Evolutionary conservation across 2,888 invertebrate genomes (phyloP).

Genomic region (Chrysolina americana): DNA sequence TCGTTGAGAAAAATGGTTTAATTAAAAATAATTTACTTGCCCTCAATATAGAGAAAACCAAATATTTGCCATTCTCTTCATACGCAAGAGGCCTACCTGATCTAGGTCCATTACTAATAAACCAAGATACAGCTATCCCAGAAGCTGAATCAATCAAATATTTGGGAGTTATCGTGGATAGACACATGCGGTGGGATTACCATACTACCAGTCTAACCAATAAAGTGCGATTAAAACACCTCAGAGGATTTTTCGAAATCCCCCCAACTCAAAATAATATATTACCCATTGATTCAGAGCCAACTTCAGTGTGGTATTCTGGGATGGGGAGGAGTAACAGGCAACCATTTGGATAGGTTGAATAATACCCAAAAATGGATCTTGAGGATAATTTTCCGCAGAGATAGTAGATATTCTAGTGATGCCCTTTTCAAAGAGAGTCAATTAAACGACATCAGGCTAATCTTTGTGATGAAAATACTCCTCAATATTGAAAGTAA

Average conservation of each 20-base stretch:
- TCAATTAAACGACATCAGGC: not conserved
- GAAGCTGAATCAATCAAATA: not conserved
- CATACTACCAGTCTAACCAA: too few relatives aligned
- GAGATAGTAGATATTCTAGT: too few relatives aligned
- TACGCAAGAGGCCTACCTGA: not conserved
- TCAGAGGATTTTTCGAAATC: too few relatives aligned
- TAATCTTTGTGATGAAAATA: not conserved
- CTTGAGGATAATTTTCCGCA: too few relatives aligned
- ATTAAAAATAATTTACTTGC: not conserved
- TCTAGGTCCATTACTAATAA: not conserved
- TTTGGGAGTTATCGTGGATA: not conserved
- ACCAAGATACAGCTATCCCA: not conserved
- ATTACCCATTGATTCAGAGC: too few relatives aligned
- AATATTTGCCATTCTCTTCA: not conserved
- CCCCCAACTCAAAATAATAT: too few relatives aligned
- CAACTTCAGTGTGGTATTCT: too few relatives aligned
- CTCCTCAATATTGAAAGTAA: not conserved
- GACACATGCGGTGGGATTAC: too few relatives aligned
- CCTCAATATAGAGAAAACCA: not conserved
- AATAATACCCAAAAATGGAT: too few relatives aligned
- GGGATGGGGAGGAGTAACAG: too few relatives aligned
- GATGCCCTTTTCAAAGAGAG: conserved; percentile 1
- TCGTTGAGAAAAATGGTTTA: not conserved
- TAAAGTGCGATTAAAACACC: too few relatives aligned
- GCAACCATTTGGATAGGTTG: too few relatives aligned